phyloP scores from a whole-genome alignment of 2,113 vertebrate genomes.

The Ploceus nigricollis region DNA sequence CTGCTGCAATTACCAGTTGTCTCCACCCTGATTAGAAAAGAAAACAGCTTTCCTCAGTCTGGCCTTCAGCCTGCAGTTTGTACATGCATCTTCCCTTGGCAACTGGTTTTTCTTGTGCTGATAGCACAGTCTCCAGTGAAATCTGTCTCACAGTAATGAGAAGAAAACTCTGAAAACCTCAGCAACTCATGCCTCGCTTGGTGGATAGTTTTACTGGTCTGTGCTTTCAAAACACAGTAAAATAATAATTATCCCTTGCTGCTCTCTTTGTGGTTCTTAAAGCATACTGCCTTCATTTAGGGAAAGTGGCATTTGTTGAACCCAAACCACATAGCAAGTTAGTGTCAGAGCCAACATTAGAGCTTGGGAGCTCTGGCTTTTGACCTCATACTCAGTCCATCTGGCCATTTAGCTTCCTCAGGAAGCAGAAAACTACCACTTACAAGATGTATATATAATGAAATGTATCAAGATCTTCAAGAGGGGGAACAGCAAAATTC shows the following conservation, averaged over 20 bases:
- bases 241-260: slow-evolving; percentile 13
- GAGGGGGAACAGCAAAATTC: not conserved
- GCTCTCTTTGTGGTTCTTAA: not conserved
- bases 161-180: not conserved
- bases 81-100: not conserved
- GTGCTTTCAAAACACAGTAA: slow-evolving; percentile 32
- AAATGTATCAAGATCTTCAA: not conserved
- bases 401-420: not conserved
- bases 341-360: not conserved
- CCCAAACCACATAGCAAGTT: not conserved
- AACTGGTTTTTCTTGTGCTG: slow-evolving; percentile 2
- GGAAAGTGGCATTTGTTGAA: not conserved
- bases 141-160: not conserved
- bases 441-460: not conserved
- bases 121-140: not conserved
- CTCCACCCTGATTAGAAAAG: not conserved
- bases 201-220: not conserved
- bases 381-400: not conserved
- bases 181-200: accelerated
- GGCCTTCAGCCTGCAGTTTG: not conserved
- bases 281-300: not conserved
- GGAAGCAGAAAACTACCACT: not conserved
- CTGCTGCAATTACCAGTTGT: not conserved
- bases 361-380: not conserved
- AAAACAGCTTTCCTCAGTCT: not conserved